Evolutionary conservation across 2,888 invertebrate genomes (phyloP), one percentile per base, ranked within the genome.

Genomic region (Melanchra persicariae): DNA sequence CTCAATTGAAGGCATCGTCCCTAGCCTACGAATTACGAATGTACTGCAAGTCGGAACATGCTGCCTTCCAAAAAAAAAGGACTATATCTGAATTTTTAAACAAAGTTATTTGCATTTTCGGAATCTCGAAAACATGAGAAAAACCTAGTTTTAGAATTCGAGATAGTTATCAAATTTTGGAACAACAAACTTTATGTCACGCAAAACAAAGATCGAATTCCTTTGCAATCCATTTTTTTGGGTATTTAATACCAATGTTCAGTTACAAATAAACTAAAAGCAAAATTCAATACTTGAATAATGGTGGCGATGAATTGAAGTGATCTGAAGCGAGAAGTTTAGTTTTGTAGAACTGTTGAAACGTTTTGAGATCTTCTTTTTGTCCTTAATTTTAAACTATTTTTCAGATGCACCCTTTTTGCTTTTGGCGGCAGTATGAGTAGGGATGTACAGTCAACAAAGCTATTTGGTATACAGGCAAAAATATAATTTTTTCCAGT

Each of bases 1-100:
- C 90, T 88, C 87, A 89, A 91, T 92, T 90, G 91, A 87, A 88
- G 87, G 87, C 88, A 85, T 83, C 84, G 85, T 85, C 81, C 85
- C 84, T 77, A 83, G 88, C 87, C 87, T 87, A 85, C 85, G 88
- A 88, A 90, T 90, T 86, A 89, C 87, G 75, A 78, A 74, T 81
- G 81, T 74, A 76, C 66, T 73, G 77, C 66, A 77, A 79, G 79
- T 79, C 8, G 73, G 60, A 45, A 55, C 12, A 34, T 12, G n/a
- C n/a, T 55, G 55, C 30, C 54, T 1, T n/a, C 10, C n/a, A 54
- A 30, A 54, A 6, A 34, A 55, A n/a, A 54, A 10, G 6, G 2
- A 34, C 0, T 34, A 9, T n/a, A 55, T n/a, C 34, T 55, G n/a
- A 0, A 9, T 1, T 34, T 55, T 34, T 6, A 54, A 52, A 52